Evolutionary conservation across 2,113 vertebrate genomes (phyloP).

Genomic region (Grammomys surdaster): DNA sequence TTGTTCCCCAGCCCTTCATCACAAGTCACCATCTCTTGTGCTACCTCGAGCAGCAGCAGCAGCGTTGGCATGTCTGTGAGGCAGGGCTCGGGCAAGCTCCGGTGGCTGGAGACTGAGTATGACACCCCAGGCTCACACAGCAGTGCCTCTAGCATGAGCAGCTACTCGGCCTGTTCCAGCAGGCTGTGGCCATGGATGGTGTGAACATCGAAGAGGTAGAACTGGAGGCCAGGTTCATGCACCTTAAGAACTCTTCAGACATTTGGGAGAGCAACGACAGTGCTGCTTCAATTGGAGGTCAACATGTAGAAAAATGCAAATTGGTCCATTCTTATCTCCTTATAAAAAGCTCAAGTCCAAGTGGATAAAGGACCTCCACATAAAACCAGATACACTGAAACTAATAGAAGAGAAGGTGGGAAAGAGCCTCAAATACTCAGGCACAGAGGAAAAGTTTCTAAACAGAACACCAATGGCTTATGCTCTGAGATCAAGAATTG

Average conservation of each 20-base stretch:
- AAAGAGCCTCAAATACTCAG: too few species aligned
- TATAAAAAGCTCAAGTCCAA: too few species aligned
- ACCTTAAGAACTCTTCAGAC: constrained; percentile 83
- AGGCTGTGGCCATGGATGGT: constrained; percentile 90
- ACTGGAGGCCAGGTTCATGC: constrained; percentile 94
- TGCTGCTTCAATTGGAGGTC: too few species aligned
- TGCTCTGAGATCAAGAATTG: too few species aligned
- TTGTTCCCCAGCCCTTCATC: constrained; percentile 92
- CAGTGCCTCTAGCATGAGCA: constrained; percentile 64
- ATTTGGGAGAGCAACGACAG: too few species aligned
- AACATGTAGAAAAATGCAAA: too few species aligned
- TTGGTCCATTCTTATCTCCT: too few species aligned
- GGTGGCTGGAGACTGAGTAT: constrained; percentile 88
- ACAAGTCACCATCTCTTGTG: constrained; percentile 91
- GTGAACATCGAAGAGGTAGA: constrained; percentile 93
- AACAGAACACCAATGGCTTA: too few species aligned
- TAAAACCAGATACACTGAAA: too few species aligned
- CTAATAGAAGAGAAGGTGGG: too few species aligned
- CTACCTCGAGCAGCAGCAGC: constrained; percentile 89
- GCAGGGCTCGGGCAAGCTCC: constrained; percentile 91
- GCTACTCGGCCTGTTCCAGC: constrained; percentile 88
- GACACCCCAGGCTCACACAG: constrained; percentile 67
- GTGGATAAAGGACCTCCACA: too few species aligned
- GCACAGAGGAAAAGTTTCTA: too few species aligned
- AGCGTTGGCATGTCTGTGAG: constrained; percentile 67